phyloP scores from a whole-genome alignment of 2,113 vertebrate species.

The Protobothrops flavoviridis region DNA sequence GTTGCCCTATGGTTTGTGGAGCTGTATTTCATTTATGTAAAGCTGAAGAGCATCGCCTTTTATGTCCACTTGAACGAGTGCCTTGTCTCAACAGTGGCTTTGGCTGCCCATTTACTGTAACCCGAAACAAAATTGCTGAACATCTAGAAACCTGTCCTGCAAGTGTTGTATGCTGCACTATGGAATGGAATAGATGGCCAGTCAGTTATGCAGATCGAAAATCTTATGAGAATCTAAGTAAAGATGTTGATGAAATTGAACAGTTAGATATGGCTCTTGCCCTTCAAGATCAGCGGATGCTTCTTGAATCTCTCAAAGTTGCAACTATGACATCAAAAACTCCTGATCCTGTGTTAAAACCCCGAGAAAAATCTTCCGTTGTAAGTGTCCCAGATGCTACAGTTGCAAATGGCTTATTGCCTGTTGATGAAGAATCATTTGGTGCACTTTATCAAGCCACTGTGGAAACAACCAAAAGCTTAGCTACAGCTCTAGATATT shows the following conservation, averaged over 20 bases:
- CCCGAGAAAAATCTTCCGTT: slow-evolving; percentile 75
- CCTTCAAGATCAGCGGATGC: slow-evolving; percentile 93
- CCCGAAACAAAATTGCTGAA: slow-evolving; percentile 88
- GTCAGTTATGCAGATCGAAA: slow-evolving; percentile 91
- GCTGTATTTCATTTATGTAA: slow-evolving; percentile 95
- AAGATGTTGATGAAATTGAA: slow-evolving; percentile 89
- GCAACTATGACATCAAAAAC: slow-evolving; percentile 86
- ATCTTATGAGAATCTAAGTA: slow-evolving; percentile 90
- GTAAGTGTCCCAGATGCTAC: slow-evolving; percentile 72
- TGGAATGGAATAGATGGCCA: slow-evolving; percentile 99
- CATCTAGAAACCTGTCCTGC: slow-evolving; percentile 93
- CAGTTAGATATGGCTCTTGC: slow-evolving; percentile 96
- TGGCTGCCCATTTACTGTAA: slow-evolving; percentile 86
- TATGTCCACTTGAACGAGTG: slow-evolving; percentile 90
- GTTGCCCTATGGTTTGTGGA: slow-evolving; percentile 88
- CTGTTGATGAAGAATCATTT: slow-evolving; percentile 85
- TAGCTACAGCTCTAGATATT: slow-evolving; percentile 90
- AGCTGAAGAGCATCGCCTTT: slow-evolving; percentile 85
- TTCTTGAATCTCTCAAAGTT: slow-evolving; percentile 92
- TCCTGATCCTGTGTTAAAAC: slow-evolving; percentile 67
- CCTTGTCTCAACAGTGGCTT: slow-evolving; percentile 91
- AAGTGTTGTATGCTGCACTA: slow-evolving; percentile 95
- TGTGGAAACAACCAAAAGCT: slow-evolving; percentile 89
- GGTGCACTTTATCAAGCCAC: slow-evolving; percentile 91
- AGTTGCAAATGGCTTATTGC: slow-evolving; percentile 81